Evolutionary conservation across 2,113 vertebrate genomes (phyloP), one percentile per base, ranked within the genome.

Genomic region (Syngnathus floridae): DNA sequence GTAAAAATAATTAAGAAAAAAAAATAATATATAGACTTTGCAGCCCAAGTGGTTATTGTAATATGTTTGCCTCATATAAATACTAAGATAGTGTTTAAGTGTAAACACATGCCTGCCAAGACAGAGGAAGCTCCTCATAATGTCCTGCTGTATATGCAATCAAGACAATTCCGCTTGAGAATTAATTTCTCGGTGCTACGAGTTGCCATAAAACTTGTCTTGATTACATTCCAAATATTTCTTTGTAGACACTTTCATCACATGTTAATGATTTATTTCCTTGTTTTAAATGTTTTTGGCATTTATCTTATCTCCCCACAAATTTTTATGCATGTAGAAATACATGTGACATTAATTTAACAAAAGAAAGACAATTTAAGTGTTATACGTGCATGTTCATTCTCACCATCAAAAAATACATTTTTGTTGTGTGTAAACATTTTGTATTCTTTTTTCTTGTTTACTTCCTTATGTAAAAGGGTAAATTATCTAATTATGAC

Each of bases 131-230:
- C 66, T 68, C 77, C 49, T 78, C 73, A 21, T 68, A 66, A 59
- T 55, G 58, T 81, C 72, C 77, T 78, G 81, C 79, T 83, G 79
- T 71, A 77, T 16, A 26, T 21, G 37, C 49, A 14, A 59, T 73
- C 56, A 55, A 49, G 16, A 61, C 38, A 61, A 41, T 43, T 61
- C 21, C 3, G 21, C 40, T 62, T 67, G 41, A 67, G 31, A 76
- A 46, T 37, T 7, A 67, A 41, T 37, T 10, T 36, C 67, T 74
- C 65, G 65, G 66, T 77, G 80, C 67, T 76, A 16, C 59, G 14
- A 14, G 37, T 60, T 22, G 11, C 38, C 21, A 55, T 35, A 0
- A 56, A 35, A 35, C 14, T 4, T 16, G 26, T 51, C 59, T 55
- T 67, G 41, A 69, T 51, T 36, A 58, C 16, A 59, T 59, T 49